Evolutionary conservation across 2,888 invertebrate species (phyloP).

Genomic region (Tridacna gigas): DNA sequence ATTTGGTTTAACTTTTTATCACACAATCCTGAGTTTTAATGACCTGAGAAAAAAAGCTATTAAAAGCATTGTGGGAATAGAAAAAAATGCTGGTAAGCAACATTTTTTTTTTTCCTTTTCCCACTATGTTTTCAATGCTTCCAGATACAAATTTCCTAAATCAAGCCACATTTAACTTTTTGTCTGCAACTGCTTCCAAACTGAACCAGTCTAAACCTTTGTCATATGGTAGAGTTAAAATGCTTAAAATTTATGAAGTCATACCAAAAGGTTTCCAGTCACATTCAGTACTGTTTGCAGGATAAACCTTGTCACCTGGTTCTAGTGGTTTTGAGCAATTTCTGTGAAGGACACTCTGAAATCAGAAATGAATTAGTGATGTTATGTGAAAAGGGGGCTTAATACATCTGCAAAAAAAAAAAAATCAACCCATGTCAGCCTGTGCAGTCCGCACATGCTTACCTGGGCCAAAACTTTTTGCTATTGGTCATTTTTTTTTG

Average conservation of each 20-base stretch:
- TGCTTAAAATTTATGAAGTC: constrained; percentile 33
- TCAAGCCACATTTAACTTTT: too few species aligned
- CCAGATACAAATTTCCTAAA: not conserved
- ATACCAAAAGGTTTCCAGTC: constrained; percentile 85
- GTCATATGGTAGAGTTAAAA: too few species aligned
- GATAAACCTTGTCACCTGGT: constrained; percentile 75
- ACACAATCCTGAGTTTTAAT: too few species aligned
- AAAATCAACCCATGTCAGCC: too few species aligned
- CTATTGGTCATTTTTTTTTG: too few species aligned
- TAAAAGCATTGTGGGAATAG: not conserved
- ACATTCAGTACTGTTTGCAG: constrained; percentile 83
- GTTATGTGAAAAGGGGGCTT: not conserved
- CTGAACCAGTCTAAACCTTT: too few species aligned
- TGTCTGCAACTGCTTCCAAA: too few species aligned
- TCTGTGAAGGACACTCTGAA: constrained; percentile 92
- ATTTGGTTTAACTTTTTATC: too few species aligned
- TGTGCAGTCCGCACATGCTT: too few species aligned
- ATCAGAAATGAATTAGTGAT: constrained; percentile 25
- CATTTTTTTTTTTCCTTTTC: not conserved
- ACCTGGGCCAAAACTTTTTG: too few species aligned
- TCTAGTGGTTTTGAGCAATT: constrained; percentile 89
- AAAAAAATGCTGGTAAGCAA: not conserved
- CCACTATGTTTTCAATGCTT: not conserved
- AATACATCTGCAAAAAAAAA: too few species aligned
- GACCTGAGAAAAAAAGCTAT: too few species aligned